Conservation (phyloP, 2,113 vertebrate genomes). For the Delphinapterus leucas region DNA sequence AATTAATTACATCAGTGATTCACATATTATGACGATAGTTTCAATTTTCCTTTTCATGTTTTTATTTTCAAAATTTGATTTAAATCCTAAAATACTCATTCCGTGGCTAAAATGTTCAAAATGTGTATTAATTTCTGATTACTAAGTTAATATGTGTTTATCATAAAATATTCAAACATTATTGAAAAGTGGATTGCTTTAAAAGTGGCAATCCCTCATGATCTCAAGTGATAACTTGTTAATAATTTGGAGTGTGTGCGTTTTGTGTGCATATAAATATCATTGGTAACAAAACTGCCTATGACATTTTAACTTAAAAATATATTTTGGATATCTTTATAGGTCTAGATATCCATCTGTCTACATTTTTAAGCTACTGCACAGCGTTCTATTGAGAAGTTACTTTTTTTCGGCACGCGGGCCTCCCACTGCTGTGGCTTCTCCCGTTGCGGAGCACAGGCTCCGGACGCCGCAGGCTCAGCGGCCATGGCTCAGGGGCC, state of each 20-base stretch:
- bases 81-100: not conserved
- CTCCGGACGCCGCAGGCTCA: no score
- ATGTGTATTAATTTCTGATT: not conserved
- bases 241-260: not conserved
- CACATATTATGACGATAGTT: not conserved
- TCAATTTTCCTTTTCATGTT: not conserved
- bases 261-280: not conserved
- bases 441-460: no score
- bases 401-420: not conserved
- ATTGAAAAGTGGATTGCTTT: not conserved
- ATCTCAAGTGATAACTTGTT: not conserved
- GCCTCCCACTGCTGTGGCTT: no score
- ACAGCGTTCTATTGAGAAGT: not conserved
- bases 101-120: not conserved
- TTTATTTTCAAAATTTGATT: constrained; percentile 20
- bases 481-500: no score
- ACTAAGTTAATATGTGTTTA: not conserved
- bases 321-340: not conserved
- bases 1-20: not conserved
- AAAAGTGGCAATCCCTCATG: not conserved
- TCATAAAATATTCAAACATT: constrained; percentile 5
- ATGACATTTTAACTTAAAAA: constrained; percentile 20
- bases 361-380: not conserved
- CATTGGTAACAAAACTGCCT: not conserved
- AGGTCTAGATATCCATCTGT: not conserved